Evolutionary conservation across 2,797 vertebrate species (phyloP), one percentile per base, ranked within the genome.

Genomic region (Sorex maritimensis): DNA sequence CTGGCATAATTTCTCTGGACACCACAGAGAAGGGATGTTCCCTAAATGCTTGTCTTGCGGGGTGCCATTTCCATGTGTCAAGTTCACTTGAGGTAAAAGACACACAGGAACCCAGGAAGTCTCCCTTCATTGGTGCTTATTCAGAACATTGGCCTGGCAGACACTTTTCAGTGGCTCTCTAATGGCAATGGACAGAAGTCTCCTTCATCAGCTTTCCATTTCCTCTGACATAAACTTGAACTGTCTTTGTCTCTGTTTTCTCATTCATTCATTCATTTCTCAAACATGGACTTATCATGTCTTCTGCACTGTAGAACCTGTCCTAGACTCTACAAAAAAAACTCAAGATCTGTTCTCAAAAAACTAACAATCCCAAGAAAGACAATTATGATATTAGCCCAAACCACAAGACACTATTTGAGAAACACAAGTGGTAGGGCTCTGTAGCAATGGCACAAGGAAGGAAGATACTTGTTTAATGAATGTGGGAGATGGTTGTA

Each of bases 1-100:
- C 75, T 92, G 24, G 73, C 2, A 55, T 84, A 73, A 92, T 95
- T 97, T 97, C 23, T 89, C 21, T 95, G 93, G 94, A 92, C 86
- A 91, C 15, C 44, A 2, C 17, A 85, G n/a, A 34, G 83, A 77
- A 96, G 81, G 78, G 0, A 41, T 77, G 6, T n/a, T 95, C 7
- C 28, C 93, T 95, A 72, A 77, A 80, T 94, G n/a, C 5, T 72
- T 88, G 93, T 82, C 86, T 92, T n/a, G 0, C 38, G 91, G 83
- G 86, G 55, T 41, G 52, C 84, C 41, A 78, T 95, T 86, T 90
- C 21, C 13, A 83, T 69, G 74, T 26, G n/a, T 81, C 67, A 41
- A 63, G 80, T 89, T 91, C 78, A 52, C 68, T 58, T 71, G 89
- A 58, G 49, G 81, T 75, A 7, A 58, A 93, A 71, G 92, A 65